A percentile compares a stretch with the other conserved stretches of the same genome.
Conservation (phyloP, 2,888 invertebrate genomes). For the Trichopoda pennipes region DNA sequence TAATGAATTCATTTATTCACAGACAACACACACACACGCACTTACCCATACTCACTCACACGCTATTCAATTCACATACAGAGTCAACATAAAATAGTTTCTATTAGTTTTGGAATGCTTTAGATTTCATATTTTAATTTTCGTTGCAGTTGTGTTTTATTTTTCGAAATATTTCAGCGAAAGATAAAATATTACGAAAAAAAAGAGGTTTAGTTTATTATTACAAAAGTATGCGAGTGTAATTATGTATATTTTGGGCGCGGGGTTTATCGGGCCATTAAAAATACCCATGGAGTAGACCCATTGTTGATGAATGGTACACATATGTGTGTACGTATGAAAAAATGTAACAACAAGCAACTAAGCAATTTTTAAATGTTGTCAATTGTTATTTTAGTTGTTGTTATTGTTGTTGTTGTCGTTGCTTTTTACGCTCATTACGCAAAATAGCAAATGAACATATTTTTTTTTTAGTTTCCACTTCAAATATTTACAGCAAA, state of each 20-base stretch:
- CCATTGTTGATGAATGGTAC: not conserved
- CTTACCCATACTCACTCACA: not conserved
- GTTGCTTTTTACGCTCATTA: slow-evolving; percentile 72
- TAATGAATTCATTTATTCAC: slow-evolving; percentile 36
- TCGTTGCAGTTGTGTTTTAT: slow-evolving; percentile 8
- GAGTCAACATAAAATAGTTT: slow-evolving; percentile 29
- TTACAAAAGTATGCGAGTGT: slow-evolving; percentile 14
- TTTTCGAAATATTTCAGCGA: slow-evolving; percentile 3
- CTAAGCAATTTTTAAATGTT: slow-evolving; percentile 56
- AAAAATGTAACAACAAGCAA: slow-evolving; percentile 33
- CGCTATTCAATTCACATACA: not conserved
- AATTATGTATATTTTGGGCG: not conserved
- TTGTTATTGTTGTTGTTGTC: slow-evolving; percentile 12
- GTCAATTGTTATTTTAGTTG: slow-evolving; percentile 32
- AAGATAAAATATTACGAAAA: slow-evolving; percentile 21
- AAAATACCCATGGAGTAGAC: not conserved
- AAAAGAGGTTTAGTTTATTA: slow-evolving; percentile 26
- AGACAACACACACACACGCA: not conserved
- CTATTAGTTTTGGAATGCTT: slow-evolving; percentile 62
- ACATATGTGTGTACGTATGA: not conserved
- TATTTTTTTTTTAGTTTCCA: slow-evolving; percentile 22
- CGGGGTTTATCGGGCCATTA: not conserved
- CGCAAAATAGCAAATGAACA: slow-evolving; percentile 42
- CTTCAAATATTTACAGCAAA: too few species aligned
- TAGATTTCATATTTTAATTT: slow-evolving; percentile 43